Conservation (phyloP, 2,888 invertebrate genomes). For the Drosophila suboccidentalis region DNA sequence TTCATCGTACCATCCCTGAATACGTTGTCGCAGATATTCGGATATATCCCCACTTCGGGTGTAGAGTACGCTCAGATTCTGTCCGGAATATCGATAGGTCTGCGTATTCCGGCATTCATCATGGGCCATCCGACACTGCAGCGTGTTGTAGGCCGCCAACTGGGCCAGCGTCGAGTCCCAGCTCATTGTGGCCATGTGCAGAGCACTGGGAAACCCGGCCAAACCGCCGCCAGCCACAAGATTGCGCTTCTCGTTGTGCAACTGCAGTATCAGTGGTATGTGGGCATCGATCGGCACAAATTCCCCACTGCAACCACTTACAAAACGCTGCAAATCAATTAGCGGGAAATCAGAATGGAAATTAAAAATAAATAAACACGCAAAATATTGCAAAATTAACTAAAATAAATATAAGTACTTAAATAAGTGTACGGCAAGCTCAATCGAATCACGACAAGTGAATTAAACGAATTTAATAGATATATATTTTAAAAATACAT, state of each 20-base stretch:
- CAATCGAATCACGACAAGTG: background rate
- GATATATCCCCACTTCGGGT: constrained; percentile 35
- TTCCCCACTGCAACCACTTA: constrained; percentile 56
- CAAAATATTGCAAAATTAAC: too few species aligned
- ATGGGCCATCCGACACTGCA: constrained; percentile 70
- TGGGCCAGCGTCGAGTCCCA: constrained; percentile 70
- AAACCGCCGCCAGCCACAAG: constrained; percentile 69
- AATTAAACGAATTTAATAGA: background rate
- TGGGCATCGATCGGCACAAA: constrained; percentile 51
- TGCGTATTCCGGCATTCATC: constrained; percentile 73
- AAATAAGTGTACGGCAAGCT: background rate
- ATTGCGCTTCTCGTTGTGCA: constrained; percentile 72
- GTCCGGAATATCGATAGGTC: constrained; percentile 67
- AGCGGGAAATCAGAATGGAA: background rate
- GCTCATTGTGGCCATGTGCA: constrained; percentile 69
- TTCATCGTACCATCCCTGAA: constrained; percentile 64
- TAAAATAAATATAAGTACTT: background rate
- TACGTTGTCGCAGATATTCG: constrained; percentile 58
- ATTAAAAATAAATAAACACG: background rate
- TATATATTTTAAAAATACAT: background rate
- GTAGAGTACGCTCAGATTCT: constrained; percentile 67
- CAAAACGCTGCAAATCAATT: constrained; percentile 49
- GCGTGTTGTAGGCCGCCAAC: constrained; percentile 66
- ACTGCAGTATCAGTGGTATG: constrained; percentile 54
- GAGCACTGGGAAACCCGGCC: constrained; percentile 58